Conservation (phyloP, 2,797 vertebrate genomes). For the Corythornis leucogaster region DNA sequence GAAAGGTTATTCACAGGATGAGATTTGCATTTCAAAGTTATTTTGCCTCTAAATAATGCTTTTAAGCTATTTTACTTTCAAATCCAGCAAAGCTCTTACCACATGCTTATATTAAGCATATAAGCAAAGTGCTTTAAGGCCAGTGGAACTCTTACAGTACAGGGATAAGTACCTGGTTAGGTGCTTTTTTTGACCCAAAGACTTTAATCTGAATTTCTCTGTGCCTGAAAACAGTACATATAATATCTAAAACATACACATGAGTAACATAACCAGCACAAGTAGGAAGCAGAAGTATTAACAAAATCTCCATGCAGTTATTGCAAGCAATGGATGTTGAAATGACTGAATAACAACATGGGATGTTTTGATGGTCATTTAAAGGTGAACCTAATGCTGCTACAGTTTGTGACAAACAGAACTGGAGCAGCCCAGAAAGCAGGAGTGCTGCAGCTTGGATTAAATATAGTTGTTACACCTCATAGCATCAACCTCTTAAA, state of each 20-base stretch:
- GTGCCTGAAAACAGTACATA: not conserved
- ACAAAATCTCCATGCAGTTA: not conserved
- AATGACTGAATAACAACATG: not conserved
- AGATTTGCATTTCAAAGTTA: not conserved
- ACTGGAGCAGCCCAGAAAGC: not conserved
- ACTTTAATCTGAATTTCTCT: not conserved
- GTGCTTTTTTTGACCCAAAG: not conserved
- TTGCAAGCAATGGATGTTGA: not conserved
- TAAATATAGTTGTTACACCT: not conserved
- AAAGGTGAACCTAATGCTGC: not conserved
- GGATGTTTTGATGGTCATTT: not conserved
- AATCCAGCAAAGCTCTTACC: not conserved
- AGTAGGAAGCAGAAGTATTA: not conserved
- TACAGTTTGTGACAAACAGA: not conserved
- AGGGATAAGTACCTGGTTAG: not conserved
- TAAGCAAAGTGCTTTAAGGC: not conserved
- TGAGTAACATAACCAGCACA: not conserved
- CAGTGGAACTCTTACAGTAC: not conserved
- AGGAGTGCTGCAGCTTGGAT: not conserved
- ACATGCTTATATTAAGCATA: not conserved
- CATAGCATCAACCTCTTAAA: constrained; percentile 34
- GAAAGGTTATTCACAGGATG: not conserved
- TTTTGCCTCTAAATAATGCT: not conserved
- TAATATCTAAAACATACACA: not conserved
- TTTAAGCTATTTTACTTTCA: not conserved